These are phyloP conservation scores for Diloba caeruleocephala DNA, from an alignment of 2,888 invertebrate species.

Conservation along the genomic window DNA sequence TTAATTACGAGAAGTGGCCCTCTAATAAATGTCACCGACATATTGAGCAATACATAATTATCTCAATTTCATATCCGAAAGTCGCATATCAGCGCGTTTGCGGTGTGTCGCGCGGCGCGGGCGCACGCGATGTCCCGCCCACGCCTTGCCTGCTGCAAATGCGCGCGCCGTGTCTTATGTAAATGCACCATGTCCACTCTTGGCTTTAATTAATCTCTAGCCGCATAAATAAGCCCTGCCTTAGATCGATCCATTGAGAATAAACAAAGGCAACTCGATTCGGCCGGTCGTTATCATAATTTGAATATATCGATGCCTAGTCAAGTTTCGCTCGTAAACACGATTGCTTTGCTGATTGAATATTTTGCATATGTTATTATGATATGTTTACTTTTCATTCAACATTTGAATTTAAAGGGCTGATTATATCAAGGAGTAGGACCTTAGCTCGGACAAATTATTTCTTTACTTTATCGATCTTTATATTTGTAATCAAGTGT, in stretches of 20 bases:
- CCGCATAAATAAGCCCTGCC: constrained; percentile 82
- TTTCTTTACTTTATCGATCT: background rate
- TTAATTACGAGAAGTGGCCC: no score
- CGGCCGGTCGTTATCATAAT: constrained; percentile 35
- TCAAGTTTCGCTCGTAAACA: constrained; percentile 20
- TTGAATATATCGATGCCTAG: constrained; percentile 39
- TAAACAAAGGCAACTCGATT: constrained; percentile 67
- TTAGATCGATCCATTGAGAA: constrained; percentile 77
- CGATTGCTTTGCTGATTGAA: constrained; percentile 27
- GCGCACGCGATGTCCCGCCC: constrained; percentile 74
- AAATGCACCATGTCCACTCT: constrained; percentile 85
- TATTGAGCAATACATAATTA: constrained; percentile 57
- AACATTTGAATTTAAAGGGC: constrained; percentile 3
- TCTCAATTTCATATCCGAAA: constrained; percentile 66
- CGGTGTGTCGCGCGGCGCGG: constrained; percentile 26
- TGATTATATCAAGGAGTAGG: background rate
- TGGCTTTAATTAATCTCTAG: constrained; percentile 86
- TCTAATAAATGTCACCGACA: constrained; percentile 23
- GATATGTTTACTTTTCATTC: constrained; percentile 6
- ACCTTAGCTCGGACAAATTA: background rate
- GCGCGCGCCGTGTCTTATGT: constrained; percentile 88
- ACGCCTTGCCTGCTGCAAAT: constrained; percentile 79
- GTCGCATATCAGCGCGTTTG: constrained; percentile 56
- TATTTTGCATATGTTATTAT: constrained; percentile 19
- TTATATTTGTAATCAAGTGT: background rate